Evolutionary conservation across 1,140 invertebrate genomes (phyloP).

Genomic region (Hypsibius dujardini): DNA sequence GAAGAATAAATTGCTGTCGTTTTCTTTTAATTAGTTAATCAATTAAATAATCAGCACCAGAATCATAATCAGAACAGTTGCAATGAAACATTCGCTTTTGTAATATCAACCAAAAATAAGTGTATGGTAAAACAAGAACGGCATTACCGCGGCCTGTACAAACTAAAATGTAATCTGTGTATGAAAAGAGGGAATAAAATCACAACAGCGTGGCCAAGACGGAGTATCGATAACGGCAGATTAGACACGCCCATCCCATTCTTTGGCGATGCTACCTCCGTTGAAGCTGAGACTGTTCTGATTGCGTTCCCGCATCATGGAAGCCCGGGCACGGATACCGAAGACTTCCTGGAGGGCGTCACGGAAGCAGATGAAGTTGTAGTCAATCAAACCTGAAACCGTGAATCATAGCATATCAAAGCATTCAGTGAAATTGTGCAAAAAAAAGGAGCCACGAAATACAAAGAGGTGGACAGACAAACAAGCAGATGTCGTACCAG

Average conservation of each 20-base stretch:
- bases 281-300: conserved; percentile 20
- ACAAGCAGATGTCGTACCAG: too few relatives aligned
- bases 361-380: conserved; percentile 84
- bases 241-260: background rate
- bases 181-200: too few relatives aligned
- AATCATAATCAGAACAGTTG: background rate
- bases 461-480: too few relatives aligned
- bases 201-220: too few relatives aligned
- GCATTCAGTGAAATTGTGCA: too few relatives aligned
- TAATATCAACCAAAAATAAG: too few relatives aligned
- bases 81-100: too few relatives aligned
- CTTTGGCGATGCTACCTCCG: background rate
- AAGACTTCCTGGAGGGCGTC: conserved; percentile 42
- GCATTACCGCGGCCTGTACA: too few relatives aligned
- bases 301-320: background rate
- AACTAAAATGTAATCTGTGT: too few relatives aligned
- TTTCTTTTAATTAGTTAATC: background rate
- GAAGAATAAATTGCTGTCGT: background rate
- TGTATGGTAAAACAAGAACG: too few relatives aligned
- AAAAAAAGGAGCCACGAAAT: too few relatives aligned
- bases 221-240: too few relatives aligned
- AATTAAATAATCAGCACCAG: background rate
- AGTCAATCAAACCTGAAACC: conserved; percentile 72
- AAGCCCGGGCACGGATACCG: conserved; percentile 24
- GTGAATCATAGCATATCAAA: conserved; percentile 28